Base-by-base conservation (phyloP, 2,113 vertebrate genomes). In the Cephalopholis sonnerati region DNA sequence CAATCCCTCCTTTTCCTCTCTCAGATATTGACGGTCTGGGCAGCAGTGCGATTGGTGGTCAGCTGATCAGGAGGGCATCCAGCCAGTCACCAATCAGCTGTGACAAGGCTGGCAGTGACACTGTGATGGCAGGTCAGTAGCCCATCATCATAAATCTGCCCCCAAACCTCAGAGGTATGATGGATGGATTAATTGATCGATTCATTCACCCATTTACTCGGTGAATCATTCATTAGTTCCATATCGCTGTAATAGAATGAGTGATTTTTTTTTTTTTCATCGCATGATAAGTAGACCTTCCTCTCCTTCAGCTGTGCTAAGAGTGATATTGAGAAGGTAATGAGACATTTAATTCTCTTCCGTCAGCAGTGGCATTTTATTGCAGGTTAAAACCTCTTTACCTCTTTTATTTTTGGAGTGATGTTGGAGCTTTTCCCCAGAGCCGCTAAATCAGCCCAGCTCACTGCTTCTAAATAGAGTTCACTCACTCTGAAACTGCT, bases 21-120 rank as follows among this genome's bases (percentile, higher is more conserved):
- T 77, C 77, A 99, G 98, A 99, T 58, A 98, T 99, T 0, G 98
- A 99, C 3, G 98, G 98, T 22, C 95, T 99, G 90, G 98, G 98
- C 90, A 99, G 98, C 95, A 98, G 97, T 71, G 96, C 96, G 0
- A 97, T 99, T 1, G 98, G 98, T 32, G 97, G 98, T 50, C 98
- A 99, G 36, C 81, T 99, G 95, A 96, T 98, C 93, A 92, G 95
- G 69, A 96, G 94, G 5, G 95, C 95, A 1, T 96, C 96, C 16
- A 84, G 91, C 29, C 96, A 96, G 3, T 97, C 96, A 4, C 95
- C 97, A 0, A 96, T 98, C 54, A 91, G 90, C 88, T 96, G 96
- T 50, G 96, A 95, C 75, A 94, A 80, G 85, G 93, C 93, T 15
- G 87, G 92, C n/a, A 94, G 96, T 10, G 97, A 98, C 81, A 91